Base-by-base conservation (phyloP, 2,797 vertebrate species). In the Echiichthys vipera region DNA sequence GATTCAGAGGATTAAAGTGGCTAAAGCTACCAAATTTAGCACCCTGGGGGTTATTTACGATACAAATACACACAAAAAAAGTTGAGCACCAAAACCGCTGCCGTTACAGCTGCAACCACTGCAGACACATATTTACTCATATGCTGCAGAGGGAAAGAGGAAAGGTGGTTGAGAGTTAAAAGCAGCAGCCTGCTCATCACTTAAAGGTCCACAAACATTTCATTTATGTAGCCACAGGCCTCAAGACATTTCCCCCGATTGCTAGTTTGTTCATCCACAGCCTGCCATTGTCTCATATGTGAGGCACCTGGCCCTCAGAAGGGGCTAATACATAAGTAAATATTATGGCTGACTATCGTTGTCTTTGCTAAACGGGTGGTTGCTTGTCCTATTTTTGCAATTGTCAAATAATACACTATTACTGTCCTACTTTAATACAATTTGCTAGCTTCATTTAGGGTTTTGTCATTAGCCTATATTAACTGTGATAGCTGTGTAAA, bases 21-120 rank as follows among this genome's bases (percentile, higher is more conserved):
- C 57, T 50, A 62, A 68, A 81, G 36, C 3, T 11, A 40, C 78
- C 84, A 72, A 45, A 86, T 86, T 81, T 88, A 83, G 83, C 85
- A 62, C 5, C 13, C 20, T 12, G 14, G 39, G 71, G 66, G 61
- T 73, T 74, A 71, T 64, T 71, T 51, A 29, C 63, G 62, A 54
- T 50, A 43, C 61, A 62, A 53, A 61, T 15, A 30, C 20, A 53
- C 20, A 13, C n/a, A 64, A 30, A 12, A 36, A 43, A 64, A 29
- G 24, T 34, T 65, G 15, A n/a, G 70, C 20, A 0, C 24, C 12
- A 40, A 88, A 91, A 89, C 83, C 77, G 1, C 82, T 17, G 70
- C 55, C 61, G 56, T 50, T 54, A 64, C 7, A 77, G 80, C 84
- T 72, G 20, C 83, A 89, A 83, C 83, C 77, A 5, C 81, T 74